A percentile compares a stretch with the other conserved stretches of the same genome.
phyloP scores from a whole-genome alignment of 2,797 vertebrate genomes.

The Sebastes oblongus region DNA sequence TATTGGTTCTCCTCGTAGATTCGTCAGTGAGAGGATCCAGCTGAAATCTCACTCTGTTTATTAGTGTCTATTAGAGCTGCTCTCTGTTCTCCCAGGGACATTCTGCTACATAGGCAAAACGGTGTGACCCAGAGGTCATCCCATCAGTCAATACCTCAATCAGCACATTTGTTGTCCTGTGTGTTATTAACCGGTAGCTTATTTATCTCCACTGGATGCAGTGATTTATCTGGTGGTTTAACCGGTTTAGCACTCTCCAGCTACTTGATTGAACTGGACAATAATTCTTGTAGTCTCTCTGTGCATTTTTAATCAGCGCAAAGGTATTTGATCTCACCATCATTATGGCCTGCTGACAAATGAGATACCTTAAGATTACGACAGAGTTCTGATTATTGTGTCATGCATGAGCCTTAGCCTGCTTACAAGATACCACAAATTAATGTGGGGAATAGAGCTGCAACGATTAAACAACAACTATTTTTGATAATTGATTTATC shows the following conservation, averaged over 20 bases:
- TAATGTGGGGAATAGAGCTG: background rate
- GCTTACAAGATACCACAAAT: background rate
- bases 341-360: background rate
- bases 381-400: background rate
- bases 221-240: background rate
- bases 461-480: too few species aligned
- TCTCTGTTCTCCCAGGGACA: background rate
- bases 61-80: background rate
- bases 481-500: too few species aligned
- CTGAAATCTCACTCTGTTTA: background rate
- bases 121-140: slow-evolving; percentile 26
- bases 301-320: background rate
- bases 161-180: slow-evolving; percentile 13
- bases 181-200: slow-evolving; percentile 17
- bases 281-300: background rate
- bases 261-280: background rate
- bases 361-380: background rate
- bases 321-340: background rate
- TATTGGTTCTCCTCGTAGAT: background rate
- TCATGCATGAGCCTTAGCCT: background rate
- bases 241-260: background rate
- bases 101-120: slow-evolving; percentile 25
- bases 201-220: slow-evolving; percentile 3
- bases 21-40: slow-evolving; percentile 1
- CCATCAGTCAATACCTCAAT: slow-evolving; percentile 36